Evolutionary conservation across 2,113 vertebrate species (phyloP).

Genomic region (Podocnemis expansa): DNA sequence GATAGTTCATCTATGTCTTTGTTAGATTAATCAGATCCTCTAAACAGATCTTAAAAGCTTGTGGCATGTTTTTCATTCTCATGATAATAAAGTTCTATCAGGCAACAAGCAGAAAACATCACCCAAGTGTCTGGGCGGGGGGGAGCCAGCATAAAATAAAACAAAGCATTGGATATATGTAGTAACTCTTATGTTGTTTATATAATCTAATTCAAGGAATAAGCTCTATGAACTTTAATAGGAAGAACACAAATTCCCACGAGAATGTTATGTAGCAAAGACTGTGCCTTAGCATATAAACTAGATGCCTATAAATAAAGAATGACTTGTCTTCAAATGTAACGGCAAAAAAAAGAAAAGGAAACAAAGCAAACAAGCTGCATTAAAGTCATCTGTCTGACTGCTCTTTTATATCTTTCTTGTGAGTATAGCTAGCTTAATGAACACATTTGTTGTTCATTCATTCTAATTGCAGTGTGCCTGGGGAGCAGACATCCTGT

Average conservation of each 20-base stretch:
- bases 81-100: slow-evolving; percentile 32
- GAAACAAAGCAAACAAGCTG: neutral
- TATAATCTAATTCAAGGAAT: neutral
- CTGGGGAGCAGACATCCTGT: neutral
- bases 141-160: neutral
- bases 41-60: slow-evolving; percentile 58
- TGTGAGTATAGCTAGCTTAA: slow-evolving; percentile 24
- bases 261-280: neutral
- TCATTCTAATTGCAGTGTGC: slow-evolving; percentile 42
- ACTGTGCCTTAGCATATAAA: neutral
- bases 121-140: neutral
- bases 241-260: neutral
- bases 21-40: slow-evolving; percentile 43
- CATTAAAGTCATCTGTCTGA: neutral
- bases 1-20: neutral
- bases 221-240: neutral
- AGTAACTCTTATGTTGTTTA: neutral
- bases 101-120: slow-evolving; percentile 13
- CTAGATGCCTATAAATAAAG: neutral
- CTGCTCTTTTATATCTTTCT: neutral
- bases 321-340: neutral
- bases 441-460: slow-evolving; percentile 22
- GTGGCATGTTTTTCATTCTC: slow-evolving; percentile 12
- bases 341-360: neutral
- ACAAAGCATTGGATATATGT: neutral